These are phyloP conservation scores for Nesogale talazaci DNA, from an alignment of 2,113 vertebrate genomes.

Conservation along the genomic window DNA sequence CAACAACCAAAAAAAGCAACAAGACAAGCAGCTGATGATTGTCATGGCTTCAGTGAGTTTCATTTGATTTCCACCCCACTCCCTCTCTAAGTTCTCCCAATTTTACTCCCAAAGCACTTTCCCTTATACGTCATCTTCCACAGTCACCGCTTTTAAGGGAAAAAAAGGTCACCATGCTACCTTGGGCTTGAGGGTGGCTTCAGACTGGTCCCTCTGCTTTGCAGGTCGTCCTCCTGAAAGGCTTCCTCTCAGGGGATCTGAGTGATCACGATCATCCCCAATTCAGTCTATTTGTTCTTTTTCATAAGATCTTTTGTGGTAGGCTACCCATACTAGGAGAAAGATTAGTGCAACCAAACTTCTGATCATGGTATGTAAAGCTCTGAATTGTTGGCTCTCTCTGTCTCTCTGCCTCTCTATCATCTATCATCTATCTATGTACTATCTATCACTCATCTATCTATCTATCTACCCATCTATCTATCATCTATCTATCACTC, in stretches of 20 bases:
- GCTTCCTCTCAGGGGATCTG: neutral
- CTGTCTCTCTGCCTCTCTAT: neutral
- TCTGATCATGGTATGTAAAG: neutral
- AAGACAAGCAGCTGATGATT: neutral
- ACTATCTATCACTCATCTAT: too few relatives aligned
- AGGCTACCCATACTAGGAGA: neutral
- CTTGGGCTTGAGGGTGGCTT: neutral
- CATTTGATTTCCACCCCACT: neutral
- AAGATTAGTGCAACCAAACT: neutral
- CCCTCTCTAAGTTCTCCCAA: neutral
- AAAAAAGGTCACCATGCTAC: too few relatives aligned
- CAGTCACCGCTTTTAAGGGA: neutral
- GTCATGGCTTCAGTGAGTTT: neutral
- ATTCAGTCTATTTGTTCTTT: neutral
- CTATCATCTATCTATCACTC: too few relatives aligned
- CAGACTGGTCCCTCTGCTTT: neutral
- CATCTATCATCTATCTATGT: fast-evolving
- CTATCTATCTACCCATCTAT: too few relatives aligned
- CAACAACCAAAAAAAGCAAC: too few relatives aligned
- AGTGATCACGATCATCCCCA: neutral
- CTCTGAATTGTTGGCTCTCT: neutral
- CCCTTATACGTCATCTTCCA: neutral
- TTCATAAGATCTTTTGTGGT: neutral
- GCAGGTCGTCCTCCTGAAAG: neutral
- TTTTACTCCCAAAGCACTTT: constrained; percentile 5